These are phyloP conservation scores for Myanophis thanlyinensis DNA, from an alignment of 2,113 vertebrate species.

Conservation along the genomic window DNA sequence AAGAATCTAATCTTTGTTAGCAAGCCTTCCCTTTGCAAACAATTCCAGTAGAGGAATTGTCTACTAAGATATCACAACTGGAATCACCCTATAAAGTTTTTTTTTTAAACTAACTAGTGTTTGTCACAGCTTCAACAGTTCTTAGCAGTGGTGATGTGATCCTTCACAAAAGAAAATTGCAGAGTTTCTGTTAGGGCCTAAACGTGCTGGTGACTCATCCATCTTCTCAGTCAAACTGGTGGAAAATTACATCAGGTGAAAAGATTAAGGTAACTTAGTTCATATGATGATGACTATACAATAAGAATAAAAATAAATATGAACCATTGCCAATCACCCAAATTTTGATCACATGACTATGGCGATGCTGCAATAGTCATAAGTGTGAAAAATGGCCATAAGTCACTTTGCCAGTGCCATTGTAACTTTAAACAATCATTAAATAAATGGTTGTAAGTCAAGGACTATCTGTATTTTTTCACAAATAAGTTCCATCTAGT, in stretches of 20 bases:
- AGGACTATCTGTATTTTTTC: not conserved
- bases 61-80: too few species aligned
- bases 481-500: not conserved
- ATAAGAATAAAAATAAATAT: not conserved
- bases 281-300: not conserved
- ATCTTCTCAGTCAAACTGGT: not conserved
- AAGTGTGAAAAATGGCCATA: too few species aligned
- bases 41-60: not conserved
- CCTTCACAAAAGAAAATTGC: not conserved
- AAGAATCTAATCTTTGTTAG: not conserved
- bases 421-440: not conserved
- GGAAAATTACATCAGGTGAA: not conserved
- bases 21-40: not conserved
- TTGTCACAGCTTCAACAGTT: not conserved
- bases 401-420: too few species aligned
- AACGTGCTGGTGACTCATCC: not conserved
- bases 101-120: not conserved
- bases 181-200: not conserved
- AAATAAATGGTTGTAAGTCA: not conserved
- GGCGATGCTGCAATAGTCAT: too few species aligned
- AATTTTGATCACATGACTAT: too few species aligned
- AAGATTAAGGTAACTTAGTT: not conserved
- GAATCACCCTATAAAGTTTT: too few species aligned
- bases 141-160: not conserved
- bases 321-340: too few species aligned